Evolutionary conservation across 2,797 vertebrate species (phyloP).

Genomic region (Gymnothorax reevesii): DNA sequence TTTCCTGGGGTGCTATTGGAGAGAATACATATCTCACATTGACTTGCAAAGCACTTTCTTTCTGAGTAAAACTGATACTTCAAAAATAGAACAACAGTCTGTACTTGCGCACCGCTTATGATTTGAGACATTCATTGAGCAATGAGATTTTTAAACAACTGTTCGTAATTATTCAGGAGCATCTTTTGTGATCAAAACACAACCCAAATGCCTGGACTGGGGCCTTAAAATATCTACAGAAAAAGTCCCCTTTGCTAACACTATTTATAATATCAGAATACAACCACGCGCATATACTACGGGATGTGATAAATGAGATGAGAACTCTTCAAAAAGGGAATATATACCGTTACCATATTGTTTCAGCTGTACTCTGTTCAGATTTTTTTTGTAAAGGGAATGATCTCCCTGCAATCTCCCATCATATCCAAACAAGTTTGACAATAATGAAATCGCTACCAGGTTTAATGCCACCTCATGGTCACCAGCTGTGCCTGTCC

Average conservation of each 20-base stretch:
- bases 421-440: background rate
- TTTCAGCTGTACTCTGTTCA: background rate
- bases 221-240: background rate
- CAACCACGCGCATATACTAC: background rate
- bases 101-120: background rate
- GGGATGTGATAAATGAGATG: background rate
- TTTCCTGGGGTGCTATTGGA: background rate
- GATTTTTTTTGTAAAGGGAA: background rate
- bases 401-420: background rate
- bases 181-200: background rate
- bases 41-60: background rate
- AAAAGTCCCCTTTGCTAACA: background rate
- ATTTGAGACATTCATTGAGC: background rate
- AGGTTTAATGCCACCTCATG: slow-evolving; percentile 1
- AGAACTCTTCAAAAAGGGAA: background rate
- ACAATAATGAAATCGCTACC: background rate
- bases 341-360: background rate
- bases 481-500: background rate
- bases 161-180: background rate
- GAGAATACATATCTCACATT: background rate
- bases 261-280: background rate
- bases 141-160: background rate
- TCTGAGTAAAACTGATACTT: background rate
- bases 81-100: slow-evolving; percentile 2
- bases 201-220: background rate